phyloP scores from a whole-genome alignment of 2,797 vertebrate genomes.

The Amblyraja radiata region DNA sequence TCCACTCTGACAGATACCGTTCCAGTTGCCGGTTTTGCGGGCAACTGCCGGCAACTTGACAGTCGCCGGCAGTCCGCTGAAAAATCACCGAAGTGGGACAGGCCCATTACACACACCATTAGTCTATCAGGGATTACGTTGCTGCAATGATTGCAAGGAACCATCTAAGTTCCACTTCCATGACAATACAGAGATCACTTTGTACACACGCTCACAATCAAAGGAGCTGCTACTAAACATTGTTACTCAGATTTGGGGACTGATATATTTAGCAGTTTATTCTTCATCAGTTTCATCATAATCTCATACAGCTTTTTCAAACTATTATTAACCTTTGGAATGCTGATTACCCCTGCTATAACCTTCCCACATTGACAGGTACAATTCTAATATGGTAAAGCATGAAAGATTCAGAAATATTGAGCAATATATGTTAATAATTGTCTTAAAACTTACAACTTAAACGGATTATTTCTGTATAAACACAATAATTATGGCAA shows the following conservation, averaged over 20 bases:
- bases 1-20: no score
- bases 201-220: not conserved
- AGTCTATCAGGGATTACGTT: not conserved
- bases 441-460: not conserved
- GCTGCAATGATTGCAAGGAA: not conserved
- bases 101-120: not conserved
- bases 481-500: not conserved
- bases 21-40: no score
- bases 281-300: not conserved
- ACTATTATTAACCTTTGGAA: not conserved
- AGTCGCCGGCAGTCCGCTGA: no score
- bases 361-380: not conserved
- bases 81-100: no score
- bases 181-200: not conserved
- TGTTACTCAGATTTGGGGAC: not conserved
- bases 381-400: not conserved
- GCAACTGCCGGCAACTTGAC: no score
- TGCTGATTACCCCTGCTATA: not conserved
- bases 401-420: not conserved
- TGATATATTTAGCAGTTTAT: not conserved
- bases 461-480: not conserved
- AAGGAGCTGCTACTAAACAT: not conserved
- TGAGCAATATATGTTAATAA: not conserved
- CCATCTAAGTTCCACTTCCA: not conserved
- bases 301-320: not conserved